Evolutionary conservation across 2,797 vertebrate species (phyloP), one percentile per base, ranked within the genome.

Genomic region (Oreonectes daqikongensis): DNA sequence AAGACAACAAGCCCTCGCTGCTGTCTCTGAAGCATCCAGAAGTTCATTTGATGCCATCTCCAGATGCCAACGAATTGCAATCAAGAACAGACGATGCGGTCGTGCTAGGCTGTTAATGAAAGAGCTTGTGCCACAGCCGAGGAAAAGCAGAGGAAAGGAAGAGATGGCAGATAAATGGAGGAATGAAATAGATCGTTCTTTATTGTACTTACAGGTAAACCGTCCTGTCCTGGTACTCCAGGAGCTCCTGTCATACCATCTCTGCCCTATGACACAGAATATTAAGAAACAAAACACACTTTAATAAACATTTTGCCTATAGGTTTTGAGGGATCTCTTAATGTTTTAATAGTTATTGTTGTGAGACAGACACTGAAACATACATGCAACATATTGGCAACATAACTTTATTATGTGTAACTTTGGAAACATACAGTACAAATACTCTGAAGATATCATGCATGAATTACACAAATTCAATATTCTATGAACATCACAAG

Each of bases 151-250:
- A 26, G 26, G 24, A 64, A 55, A 38, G 28, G 18, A 18, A 48
- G 59, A 35, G 11, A 40, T 30, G 17, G n/a, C 26, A 17, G 24
- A 40, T 10, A 20, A 11, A 46, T 14, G 32, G 2, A 64, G 18
- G 15, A 11, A 40, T n/a, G 17, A 20, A 35, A n/a, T 38, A 18
- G 15, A n/a, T 38, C n/a, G 38, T 46, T 17, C 14, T 44, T 14
- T 53, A 94, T 3, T 17, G 44, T 18, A 46, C 96, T 82, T 91
- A 98, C 96, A 35, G 85, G 88, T 82, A 70, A 85, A 69, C 96
- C 96, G 2, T 89, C 91, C 79, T 82, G 85, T 65, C 95, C 96
- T 0, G 94, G 92, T 52, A 82, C 53, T 66, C 96, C 96, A 0
- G 75, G 78, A 63, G 85, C 71, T 10, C 96, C 96, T 1, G n/a